phyloP scores from a whole-genome alignment of 2,888 invertebrate genomes.

The Catocala nupta region DNA sequence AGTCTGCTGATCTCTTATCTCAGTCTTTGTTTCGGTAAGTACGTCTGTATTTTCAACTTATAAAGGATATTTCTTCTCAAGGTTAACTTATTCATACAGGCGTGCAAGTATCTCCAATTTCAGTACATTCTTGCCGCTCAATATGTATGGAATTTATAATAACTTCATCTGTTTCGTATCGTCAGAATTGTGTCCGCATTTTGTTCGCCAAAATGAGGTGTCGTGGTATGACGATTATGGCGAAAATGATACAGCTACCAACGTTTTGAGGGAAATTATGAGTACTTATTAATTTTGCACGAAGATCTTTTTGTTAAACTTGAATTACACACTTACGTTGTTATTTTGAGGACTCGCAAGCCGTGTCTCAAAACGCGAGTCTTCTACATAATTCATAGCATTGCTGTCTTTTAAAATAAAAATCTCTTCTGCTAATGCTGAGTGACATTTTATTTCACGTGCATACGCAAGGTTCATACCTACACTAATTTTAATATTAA shows the following conservation, averaged over 20 bases:
- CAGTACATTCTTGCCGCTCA: constrained; percentile 25
- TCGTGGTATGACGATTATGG: neutral
- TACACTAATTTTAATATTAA: constrained; percentile 21
- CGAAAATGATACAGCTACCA: too few species aligned
- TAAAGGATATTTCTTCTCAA: constrained; percentile 56
- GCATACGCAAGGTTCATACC: neutral
- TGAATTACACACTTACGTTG: too few species aligned
- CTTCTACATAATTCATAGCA: too few species aligned
- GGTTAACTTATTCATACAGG: constrained; percentile 49
- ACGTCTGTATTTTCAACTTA: constrained; percentile 52
- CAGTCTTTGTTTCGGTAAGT: constrained; percentile 65
- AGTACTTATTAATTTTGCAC: too few species aligned
- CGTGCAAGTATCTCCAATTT: constrained; percentile 1
- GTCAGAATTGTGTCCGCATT: constrained; percentile 2
- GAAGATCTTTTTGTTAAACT: too few species aligned
- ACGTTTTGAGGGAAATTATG: too few species aligned
- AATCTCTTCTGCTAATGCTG: neutral
- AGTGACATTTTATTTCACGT: too few species aligned
- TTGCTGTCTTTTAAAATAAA: neutral
- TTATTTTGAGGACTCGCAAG: too few species aligned
- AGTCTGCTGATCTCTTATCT: constrained; percentile 68
- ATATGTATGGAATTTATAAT: constrained; percentile 21
- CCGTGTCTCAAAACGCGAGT: too few species aligned
- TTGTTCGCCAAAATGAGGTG: neutral
- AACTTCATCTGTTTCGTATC: constrained; percentile 16